Conservation (phyloP, 2,797 vertebrate genomes). For the Craterocephalus amniculus region DNA sequence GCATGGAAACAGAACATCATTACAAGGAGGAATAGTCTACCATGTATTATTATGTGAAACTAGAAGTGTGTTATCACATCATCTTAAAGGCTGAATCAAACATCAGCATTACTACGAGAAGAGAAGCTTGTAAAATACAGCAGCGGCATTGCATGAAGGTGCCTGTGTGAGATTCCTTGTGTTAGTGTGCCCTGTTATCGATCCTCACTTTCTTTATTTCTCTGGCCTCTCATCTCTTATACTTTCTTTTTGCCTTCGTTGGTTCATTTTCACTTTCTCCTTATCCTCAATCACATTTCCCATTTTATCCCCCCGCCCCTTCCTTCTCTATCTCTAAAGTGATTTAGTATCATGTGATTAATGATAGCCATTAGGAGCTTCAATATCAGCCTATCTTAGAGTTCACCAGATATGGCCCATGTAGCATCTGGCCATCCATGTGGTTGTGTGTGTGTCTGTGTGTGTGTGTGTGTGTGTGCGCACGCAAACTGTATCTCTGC, state of each 20-base stretch:
- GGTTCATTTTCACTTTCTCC: constrained; percentile 47
- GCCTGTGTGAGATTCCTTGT: constrained; percentile 17
- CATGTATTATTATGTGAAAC: background rate
- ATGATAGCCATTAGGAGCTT: constrained; percentile 78
- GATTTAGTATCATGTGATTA: constrained; percentile 79
- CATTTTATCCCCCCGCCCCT: constrained; percentile 39
- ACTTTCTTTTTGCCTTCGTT: constrained; percentile 33
- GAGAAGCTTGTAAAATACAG: background rate
- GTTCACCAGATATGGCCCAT: constrained; percentile 69
- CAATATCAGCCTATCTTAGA: constrained; percentile 70
- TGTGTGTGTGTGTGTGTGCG: background rate
- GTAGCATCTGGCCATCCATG: constrained; percentile 63
- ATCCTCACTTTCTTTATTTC: constrained; percentile 5
- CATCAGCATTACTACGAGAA: background rate
- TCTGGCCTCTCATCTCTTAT: constrained; percentile 7
- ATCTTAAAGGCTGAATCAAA: constrained; percentile 4
- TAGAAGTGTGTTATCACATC: constrained; percentile 13
- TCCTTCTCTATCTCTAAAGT: constrained; percentile 62
- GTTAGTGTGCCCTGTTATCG: constrained; percentile 29
- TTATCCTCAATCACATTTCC: constrained; percentile 55
- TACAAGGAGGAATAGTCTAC: background rate
- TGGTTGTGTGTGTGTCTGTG: constrained; percentile 18
- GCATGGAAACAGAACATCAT: background rate
- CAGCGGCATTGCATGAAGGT: constrained; percentile 6
- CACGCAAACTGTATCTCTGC: constrained; percentile 6